A percentile compares a stretch with the other conserved stretches of the same genome.
Conservation (phyloP, 2,888 invertebrate genomes). For the Ichneumon xanthorius region DNA sequence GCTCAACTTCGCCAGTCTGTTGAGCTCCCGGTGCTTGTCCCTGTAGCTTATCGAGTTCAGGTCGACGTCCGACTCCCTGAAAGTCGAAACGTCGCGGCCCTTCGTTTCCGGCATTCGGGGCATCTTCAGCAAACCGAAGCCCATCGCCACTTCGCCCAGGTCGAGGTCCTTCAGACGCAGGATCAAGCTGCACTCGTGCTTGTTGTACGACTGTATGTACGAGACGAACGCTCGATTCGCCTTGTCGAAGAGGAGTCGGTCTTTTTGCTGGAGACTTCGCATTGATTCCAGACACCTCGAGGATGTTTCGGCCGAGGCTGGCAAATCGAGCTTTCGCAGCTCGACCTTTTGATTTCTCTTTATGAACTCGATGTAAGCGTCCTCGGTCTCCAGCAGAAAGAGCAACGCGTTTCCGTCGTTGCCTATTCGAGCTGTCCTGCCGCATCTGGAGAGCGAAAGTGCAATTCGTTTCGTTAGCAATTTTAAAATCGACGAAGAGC, state of each 20-base stretch:
- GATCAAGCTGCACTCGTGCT: constrained; percentile 97
- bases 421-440: constrained; percentile 97
- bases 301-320: constrained; percentile 82
- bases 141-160: constrained; percentile 92
- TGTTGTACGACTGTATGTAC: constrained; percentile 96
- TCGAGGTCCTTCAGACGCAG: constrained; percentile 95
- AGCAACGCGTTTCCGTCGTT: constrained; percentile 94
- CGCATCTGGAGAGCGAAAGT: constrained; percentile 86
- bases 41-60: constrained; percentile 91
- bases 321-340: constrained; percentile 85
- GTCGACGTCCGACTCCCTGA: constrained; percentile 89
- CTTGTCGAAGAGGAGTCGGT: constrained; percentile 93
- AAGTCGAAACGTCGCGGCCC: constrained; percentile 87
- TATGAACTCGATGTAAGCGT: constrained; percentile 95
- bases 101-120: constrained; percentile 98
- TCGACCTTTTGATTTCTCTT: constrained; percentile 95
- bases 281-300: constrained; percentile 86
- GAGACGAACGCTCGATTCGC: constrained; percentile 97
- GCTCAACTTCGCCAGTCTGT: constrained; percentile 90
- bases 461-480: background rate
- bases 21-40: constrained; percentile 92
- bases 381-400: constrained; percentile 94
- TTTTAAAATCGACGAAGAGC: background rate
- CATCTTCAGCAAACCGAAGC: constrained; percentile 95
- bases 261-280: constrained; percentile 88